Conservation (phyloP, 2,113 vertebrate species). For the Butorides virescens region DNA sequence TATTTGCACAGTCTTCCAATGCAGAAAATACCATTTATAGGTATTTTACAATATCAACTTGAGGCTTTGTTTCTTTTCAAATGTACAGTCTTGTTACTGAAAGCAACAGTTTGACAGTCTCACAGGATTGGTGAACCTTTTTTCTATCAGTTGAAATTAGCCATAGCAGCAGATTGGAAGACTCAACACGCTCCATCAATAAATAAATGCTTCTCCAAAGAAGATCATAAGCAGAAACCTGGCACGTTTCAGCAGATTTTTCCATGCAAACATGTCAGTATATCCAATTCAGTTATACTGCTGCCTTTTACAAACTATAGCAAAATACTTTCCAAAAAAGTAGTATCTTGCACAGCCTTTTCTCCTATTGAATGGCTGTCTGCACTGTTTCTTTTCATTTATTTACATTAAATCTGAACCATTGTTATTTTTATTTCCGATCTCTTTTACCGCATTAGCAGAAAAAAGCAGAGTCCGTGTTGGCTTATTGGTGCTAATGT, state of each 20-base stretch:
- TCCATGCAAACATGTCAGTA: neutral
- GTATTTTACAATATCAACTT: neutral
- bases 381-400: neutral
- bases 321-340: neutral
- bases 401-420: neutral
- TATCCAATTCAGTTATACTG: neutral
- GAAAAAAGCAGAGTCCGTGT: neutral
- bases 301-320: neutral
- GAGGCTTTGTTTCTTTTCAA: neutral
- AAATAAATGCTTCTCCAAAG: neutral
- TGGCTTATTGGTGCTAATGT: neutral
- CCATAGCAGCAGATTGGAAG: neutral
- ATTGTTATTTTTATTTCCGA: neutral
- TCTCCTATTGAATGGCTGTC: neutral
- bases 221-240: neutral
- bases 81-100: neutral
- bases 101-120: neutral
- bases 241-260: neutral
- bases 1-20: neutral
- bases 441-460: neutral
- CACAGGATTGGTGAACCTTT: neutral
- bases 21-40: neutral
- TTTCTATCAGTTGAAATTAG: neutral
- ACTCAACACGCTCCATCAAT: neutral
- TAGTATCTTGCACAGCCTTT: neutral